Evolutionary conservation across 2,113 vertebrate species (phyloP), one percentile per base, ranked within the genome.

Genomic region (Fulica atra): DNA sequence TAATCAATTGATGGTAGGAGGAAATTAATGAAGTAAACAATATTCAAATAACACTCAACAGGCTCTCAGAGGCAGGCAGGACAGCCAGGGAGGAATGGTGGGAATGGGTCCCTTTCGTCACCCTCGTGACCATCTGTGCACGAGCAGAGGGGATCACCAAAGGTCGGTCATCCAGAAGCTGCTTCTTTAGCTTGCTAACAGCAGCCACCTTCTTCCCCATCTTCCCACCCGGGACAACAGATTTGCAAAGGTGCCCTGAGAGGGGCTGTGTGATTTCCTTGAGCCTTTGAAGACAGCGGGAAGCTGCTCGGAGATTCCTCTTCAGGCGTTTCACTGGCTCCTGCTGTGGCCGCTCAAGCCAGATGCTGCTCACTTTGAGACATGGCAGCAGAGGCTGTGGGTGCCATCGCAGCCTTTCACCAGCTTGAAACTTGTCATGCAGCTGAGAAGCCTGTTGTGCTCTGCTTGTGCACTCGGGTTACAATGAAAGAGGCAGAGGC

Each of bases 11-110:
- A 92, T 63, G 77, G 78, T 59, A 65, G 70, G 31, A 88, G 72
- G 57, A 94, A 95, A 94, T 87, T 94, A 96, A 95, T 81, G 93
- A 97, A 79, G 81, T 94, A 93, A 95, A 89, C 83, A 95, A 86
- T 76, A 91, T 86, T 90, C 6, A 11, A n/a, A 26, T 71, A 87
- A 86, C 33, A 26, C 36, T 89, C 72, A 87, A 69, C 64, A 89
- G 57, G 72, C 53, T 93, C 33, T 79, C 48, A 69, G 53, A 71
- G 20, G 36, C 31, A 91, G 60, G n/a, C 16, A 53, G 69, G 38
- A 33, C 65, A 79, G 51, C 10, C 28, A 65, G 40, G 38, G 18
- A 74, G 21, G 53, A 78, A 10, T 7, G 18, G 42, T 61, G 21
- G 63, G 48, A 61, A 46, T 2, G 13, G 18, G 74, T 53, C 33